Percentiles rank a stretch among this genome's conserved stretches.
Conservation (phyloP, 2,797 vertebrate species). For the Poecilia wingei region DNA sequence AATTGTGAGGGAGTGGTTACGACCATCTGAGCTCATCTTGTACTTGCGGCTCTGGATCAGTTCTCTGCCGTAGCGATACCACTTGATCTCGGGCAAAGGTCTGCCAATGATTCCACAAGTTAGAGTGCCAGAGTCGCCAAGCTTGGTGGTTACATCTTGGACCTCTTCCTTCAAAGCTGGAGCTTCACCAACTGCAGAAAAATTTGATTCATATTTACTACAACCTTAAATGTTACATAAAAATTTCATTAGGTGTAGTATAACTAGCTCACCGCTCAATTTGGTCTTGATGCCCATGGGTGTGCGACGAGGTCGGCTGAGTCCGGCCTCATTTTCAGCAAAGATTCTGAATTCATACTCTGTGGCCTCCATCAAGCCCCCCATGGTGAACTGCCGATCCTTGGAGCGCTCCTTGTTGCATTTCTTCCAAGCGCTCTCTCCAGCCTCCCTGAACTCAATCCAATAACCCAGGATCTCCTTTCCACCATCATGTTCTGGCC, state of each 20-base stretch:
- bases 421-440: conserved; percentile 98
- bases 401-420: conserved; percentile 95
- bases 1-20: conserved; percentile 92
- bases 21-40: conserved; percentile 98
- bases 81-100: conserved; percentile 98
- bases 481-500: conserved; percentile 94
- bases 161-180: conserved; percentile 91
- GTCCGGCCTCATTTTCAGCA: conserved; percentile 94
- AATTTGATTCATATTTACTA: background rate
- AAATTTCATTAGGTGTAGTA: background rate
- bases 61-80: conserved; percentile 97
- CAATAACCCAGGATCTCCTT: conserved; percentile 98
- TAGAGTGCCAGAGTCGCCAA: conserved; percentile 91
- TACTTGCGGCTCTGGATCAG: conserved; percentile 97
- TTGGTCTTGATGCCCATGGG: conserved; percentile 97
- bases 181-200: conserved; percentile 90
- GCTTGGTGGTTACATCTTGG: conserved; percentile 89
- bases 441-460: conserved; percentile 95
- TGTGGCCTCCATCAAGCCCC: conserved; percentile 94
- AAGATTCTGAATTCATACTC: conserved; percentile 98
- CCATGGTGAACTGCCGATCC: conserved; percentile 95
- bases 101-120: conserved; percentile 94
- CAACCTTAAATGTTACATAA: background rate
- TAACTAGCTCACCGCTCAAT: conserved; percentile 88
- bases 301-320: conserved; percentile 94